These are phyloP conservation scores for Drosophila rhopaloa DNA, from an alignment of 1,140 invertebrate species.

Conservation along the genomic window DNA sequence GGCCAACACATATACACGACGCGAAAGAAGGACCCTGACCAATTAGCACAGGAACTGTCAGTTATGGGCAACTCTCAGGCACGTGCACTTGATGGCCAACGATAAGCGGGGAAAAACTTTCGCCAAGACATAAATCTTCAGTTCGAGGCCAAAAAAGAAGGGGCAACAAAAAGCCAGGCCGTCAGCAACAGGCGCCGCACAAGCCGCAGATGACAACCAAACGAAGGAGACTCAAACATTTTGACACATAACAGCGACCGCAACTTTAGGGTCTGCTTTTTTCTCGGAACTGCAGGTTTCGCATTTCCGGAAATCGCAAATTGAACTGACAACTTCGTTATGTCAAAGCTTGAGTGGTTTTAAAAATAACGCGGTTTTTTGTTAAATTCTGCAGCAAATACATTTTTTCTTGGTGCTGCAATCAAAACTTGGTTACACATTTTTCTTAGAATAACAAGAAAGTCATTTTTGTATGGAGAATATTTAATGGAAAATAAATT, in stretches of 20 bases:
- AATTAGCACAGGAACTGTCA: conserved; percentile 69
- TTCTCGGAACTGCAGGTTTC: not conserved
- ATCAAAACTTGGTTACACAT: too few relatives aligned
- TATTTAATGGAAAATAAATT: too few relatives aligned
- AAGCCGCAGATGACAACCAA: conserved; percentile 37
- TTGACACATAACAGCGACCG: conserved; percentile 35
- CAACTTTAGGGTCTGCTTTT: not conserved
- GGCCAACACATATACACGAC: conserved; percentile 19
- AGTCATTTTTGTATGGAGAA: too few relatives aligned
- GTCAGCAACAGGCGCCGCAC: conserved; percentile 71
- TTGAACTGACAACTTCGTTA: not conserved
- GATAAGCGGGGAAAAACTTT: conserved; percentile 41
- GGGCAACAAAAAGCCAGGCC: not conserved
- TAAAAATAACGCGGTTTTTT: too few relatives aligned
- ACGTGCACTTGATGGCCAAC: conserved; percentile 72
- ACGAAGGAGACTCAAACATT: conserved; percentile 30
- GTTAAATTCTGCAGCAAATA: too few relatives aligned
- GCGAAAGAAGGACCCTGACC: conserved; percentile 26
- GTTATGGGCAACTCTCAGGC: conserved; percentile 48
- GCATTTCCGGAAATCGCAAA: not conserved
- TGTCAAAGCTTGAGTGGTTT: not conserved
- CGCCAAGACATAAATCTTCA: conserved; percentile 68
- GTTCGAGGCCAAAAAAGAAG: conserved; percentile 20
- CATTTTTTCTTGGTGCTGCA: too few relatives aligned
- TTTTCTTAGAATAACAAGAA: too few relatives aligned